Evolutionary conservation across 2,888 invertebrate species (phyloP).

Genomic region (Calameuta pallipes): DNA sequence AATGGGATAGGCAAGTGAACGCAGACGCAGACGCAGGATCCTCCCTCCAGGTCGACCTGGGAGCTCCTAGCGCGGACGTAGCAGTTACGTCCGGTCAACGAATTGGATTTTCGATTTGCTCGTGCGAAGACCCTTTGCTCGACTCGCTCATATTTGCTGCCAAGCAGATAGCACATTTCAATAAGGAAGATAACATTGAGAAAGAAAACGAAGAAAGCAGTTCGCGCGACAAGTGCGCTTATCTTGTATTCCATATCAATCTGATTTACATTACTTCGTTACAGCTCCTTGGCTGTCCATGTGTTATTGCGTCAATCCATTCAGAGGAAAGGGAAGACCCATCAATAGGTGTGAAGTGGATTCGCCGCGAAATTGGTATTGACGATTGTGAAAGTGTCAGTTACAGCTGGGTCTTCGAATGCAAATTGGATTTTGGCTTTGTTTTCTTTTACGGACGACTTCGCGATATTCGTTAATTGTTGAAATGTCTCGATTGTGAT

Average conservation of each 20-base stretch:
- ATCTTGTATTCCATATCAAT: not conserved
- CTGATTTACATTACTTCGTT: not conserved
- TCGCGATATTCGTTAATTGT: not conserved
- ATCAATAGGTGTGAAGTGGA: not conserved
- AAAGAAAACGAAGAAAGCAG: not conserved
- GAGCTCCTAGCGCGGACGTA: not conserved
- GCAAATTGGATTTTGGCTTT: not conserved
- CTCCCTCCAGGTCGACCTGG: not conserved
- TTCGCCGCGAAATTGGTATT: not conserved
- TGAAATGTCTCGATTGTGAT: not conserved
- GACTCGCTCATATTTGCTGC: not conserved
- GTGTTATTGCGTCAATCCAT: not conserved
- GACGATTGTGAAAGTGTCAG: not conserved
- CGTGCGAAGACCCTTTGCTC: not conserved
- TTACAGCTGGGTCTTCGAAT: not conserved
- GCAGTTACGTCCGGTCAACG: not conserved
- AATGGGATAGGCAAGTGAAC: slow-evolving; percentile 16
- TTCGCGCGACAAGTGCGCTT: not conserved
- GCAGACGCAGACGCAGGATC: slow-evolving; percentile 35
- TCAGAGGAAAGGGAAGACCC: not conserved
- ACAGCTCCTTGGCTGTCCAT: not conserved
- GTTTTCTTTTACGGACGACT: not conserved
- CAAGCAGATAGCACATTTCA: not conserved
- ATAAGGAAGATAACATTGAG: not conserved
- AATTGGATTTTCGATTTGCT: not conserved